phyloP scores from a whole-genome alignment of 2,113 vertebrate genomes.

The Ancistrus triradiatus region DNA sequence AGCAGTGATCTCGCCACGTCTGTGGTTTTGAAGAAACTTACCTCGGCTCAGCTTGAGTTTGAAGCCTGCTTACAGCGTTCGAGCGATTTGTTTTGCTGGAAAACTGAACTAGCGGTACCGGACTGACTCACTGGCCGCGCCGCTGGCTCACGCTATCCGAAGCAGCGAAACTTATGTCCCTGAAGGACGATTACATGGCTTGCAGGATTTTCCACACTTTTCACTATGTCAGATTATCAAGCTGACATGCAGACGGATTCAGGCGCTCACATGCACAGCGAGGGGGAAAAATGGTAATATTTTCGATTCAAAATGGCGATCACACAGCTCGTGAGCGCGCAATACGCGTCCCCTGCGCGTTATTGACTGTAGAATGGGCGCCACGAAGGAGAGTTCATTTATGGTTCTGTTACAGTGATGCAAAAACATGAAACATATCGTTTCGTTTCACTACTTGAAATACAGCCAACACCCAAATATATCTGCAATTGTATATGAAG shows the following conservation, averaged over 20 bases:
- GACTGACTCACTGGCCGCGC: background rate
- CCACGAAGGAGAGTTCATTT: no score
- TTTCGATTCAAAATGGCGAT: conserved; percentile 77
- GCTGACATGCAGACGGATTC: conserved; percentile 32
- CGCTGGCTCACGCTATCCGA: background rate
- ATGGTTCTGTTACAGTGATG: no score
- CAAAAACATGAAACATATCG: no score
- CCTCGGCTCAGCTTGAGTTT: conserved; percentile 14
- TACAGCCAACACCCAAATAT: no score
- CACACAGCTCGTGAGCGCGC: conserved; percentile 30
- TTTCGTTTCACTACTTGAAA: no score
- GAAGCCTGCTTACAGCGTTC: background rate
- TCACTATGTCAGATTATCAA: background rate
- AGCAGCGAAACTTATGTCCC: conserved; percentile 9
- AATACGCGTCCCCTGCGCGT: conserved; percentile 4
- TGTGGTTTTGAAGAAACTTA: conserved; percentile 8
- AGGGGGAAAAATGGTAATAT: conserved; percentile 68
- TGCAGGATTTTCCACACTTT: background rate
- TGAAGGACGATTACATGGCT: conserved; percentile 5
- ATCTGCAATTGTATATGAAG: no score
- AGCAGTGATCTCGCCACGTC: no score
- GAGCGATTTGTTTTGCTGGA: conserved; percentile 23
- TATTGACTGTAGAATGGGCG: background rate
- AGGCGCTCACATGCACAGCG: conserved; percentile 61
- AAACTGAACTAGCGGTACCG: background rate